Percentiles rank a stretch among this genome's conserved stretches.
These are phyloP conservation scores for Miltochrista miniata DNA, from an alignment of 2,888 invertebrate species.

Conservation along the genomic window DNA sequence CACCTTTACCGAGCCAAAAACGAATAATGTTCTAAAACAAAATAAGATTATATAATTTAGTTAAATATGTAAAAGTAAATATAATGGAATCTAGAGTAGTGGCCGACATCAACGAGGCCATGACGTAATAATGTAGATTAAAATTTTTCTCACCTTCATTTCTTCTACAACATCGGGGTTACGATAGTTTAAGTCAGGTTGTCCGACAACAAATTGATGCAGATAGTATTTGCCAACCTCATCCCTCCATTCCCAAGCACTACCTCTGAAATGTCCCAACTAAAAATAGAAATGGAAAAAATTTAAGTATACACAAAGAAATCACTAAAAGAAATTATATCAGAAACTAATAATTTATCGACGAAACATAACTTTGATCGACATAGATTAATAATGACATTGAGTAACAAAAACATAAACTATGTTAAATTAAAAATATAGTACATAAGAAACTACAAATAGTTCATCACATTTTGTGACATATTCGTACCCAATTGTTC, in stretches of 20 bases:
- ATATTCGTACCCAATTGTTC: conserved; percentile 87
- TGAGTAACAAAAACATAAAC: no score
- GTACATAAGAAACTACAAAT: neutral
- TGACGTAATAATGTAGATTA: no score
- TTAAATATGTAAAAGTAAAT: no score
- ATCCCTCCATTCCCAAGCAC: conserved; percentile 89
- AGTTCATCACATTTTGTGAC: neutral
- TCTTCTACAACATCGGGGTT: conserved; percentile 86
- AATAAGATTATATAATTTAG: conserved; percentile 12
- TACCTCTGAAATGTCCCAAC: conserved; percentile 85
- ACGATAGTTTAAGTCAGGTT: conserved; percentile 90
- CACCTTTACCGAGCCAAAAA: conserved; percentile 92
- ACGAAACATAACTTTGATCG: no score
- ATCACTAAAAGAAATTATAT: no score
- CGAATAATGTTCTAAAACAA: conserved; percentile 82
- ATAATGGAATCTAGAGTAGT: no score
- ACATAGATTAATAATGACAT: no score
- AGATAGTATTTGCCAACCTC: conserved; percentile 87
- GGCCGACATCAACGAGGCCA: no score
- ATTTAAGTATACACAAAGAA: neutral
- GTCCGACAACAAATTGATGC: conserved; percentile 87
- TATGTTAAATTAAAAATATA: neutral
- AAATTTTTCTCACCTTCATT: conserved; percentile 82
- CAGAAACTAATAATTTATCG: no score
- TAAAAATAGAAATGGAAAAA: conserved; percentile 20